Percentiles rank a stretch among this genome's conserved stretches.
These are phyloP conservation scores for Simalia tracyae DNA, from an alignment of 2,797 vertebrate genomes.

Conservation along the genomic window DNA sequence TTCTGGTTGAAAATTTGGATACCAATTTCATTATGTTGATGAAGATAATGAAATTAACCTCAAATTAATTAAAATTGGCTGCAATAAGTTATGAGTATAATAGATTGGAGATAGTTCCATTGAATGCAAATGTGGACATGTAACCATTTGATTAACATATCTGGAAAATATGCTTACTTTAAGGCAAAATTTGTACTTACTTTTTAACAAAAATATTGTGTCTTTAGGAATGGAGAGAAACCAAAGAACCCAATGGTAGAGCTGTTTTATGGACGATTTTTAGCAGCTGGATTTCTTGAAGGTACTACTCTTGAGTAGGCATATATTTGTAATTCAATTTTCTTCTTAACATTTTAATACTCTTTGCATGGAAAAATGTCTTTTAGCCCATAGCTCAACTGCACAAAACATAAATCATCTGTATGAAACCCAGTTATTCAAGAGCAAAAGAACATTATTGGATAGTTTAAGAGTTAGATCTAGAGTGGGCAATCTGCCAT, in stretches of 20 bases:
- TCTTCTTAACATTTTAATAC: background rate
- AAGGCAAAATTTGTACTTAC: background rate
- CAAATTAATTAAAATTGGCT: background rate
- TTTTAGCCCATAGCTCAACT: background rate
- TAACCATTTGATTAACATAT: background rate
- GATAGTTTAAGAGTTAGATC: no score
- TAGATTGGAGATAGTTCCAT: background rate
- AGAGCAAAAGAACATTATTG: background rate
- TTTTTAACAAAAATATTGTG: background rate
- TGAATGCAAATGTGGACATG: background rate
- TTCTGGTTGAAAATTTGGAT: background rate
- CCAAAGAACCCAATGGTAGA: constrained; percentile 99
- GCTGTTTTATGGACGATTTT: constrained; percentile 94
- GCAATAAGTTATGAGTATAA: background rate
- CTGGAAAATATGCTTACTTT: background rate
- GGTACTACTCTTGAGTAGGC: constrained; percentile 72
- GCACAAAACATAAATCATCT: background rate
- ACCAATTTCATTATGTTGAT: background rate
- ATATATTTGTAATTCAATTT: background rate
- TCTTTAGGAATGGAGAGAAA: constrained; percentile 91
- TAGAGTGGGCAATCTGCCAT: no score
- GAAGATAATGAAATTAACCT: background rate
- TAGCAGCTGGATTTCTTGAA: constrained; percentile 95
- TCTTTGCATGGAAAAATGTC: background rate
- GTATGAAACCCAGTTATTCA: background rate